phyloP scores from a whole-genome alignment of 2,888 invertebrate genomes.

The Nephrotoma appendiculata region DNA sequence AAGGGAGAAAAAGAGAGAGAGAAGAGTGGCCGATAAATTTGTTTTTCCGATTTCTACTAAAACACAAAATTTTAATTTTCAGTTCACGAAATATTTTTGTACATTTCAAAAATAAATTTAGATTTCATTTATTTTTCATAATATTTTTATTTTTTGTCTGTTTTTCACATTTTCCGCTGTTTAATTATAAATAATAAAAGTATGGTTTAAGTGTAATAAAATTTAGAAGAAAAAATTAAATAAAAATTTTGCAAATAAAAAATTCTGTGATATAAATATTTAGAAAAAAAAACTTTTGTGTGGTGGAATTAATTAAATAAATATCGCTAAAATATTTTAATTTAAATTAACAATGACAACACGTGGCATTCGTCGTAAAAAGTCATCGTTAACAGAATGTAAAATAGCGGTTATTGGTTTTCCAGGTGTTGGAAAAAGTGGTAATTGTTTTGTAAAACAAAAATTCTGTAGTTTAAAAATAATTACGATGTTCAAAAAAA shows the following conservation, averaged over 20 bases:
- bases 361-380: constrained; percentile 74
- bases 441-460: too few relatives aligned
- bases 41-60: not conserved
- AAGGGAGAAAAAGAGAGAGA: not conserved
- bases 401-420: constrained; percentile 85
- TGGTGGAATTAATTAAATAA: not conserved
- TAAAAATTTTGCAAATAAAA: not conserved
- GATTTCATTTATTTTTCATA: not conserved
- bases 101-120: not conserved
- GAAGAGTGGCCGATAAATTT: not conserved
- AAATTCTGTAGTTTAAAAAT: too few relatives aligned
- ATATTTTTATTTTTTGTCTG: not conserved
- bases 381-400: constrained; percentile 76
- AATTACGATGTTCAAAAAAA: not conserved
- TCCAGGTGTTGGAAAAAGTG: constrained; percentile 78
- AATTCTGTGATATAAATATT: not conserved
- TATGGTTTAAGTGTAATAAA: not conserved
- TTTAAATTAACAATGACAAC: constrained; percentile 43
- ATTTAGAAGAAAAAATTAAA: not conserved
- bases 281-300: not conserved
- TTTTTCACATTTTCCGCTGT: not conserved
- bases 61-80: not conserved
- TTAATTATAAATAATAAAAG: not conserved
- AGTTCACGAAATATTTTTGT: not conserved
- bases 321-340: not conserved